Evolutionary conservation across 92 coral and sea anemone species (phyloP), one percentile per base, ranked within the genome.

Genomic region (Phymanthus crucifer): DNA sequence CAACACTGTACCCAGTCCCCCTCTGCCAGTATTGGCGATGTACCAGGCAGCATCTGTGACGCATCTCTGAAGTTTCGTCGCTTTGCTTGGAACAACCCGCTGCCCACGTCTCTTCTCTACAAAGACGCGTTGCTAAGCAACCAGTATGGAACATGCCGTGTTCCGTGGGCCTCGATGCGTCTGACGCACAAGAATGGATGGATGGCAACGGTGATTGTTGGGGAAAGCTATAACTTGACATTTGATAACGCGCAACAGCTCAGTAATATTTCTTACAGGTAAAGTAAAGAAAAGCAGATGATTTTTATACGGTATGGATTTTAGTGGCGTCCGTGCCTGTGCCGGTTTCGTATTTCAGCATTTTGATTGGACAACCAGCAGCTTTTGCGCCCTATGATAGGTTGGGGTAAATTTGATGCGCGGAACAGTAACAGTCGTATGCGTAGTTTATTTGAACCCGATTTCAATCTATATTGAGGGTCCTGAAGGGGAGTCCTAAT

Each of bases 251-350:
- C 92, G 24, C 87, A 88, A 67, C 98, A 91, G 6, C 81, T 94
- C 33, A 94, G 91, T 80, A 94, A 94, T 66, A 91, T 94, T 34
- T 86, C 98, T 13, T 94, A 94, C 96, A 80, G 87, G 94, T 91
- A 70, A 32, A 27, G 35, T 24, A 24, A 26, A n/a, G 23, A 29
- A 31, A 32, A 38, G 7, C 1, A 38, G 10, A 38, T 6, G 5
- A 10, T 10, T 6, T 6, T 4, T 10, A 38, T 1, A 38, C 43
- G 43, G n/a, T n/a, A n/a, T n/a, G n/a, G n/a, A n/a, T n/a, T 45
- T 45, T 45, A 6, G 50, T 45, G 50, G 10, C 10, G 45, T 5
- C 45, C 45, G 45, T 38, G 45, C 5, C 45, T 11, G 45, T 38
- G 45, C 45, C 45, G n/a, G n/a, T n/a, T n/a, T n/a, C n/a, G n/a